Conservation (phyloP, 2,797 vertebrate species). For the Tympanoctomys barrerae region DNA sequence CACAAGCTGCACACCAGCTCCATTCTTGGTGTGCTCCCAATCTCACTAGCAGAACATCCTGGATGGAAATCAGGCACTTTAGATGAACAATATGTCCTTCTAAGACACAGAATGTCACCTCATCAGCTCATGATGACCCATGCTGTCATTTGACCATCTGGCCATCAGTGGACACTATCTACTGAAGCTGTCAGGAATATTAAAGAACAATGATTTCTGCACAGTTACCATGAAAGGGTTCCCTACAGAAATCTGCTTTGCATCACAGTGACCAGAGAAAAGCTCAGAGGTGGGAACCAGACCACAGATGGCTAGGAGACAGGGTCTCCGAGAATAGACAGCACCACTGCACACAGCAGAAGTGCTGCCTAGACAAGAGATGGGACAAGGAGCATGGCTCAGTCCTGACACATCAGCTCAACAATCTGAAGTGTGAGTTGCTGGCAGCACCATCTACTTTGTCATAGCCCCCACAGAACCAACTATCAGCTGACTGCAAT, state of each 20-base stretch:
- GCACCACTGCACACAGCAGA: neutral
- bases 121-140: neutral
- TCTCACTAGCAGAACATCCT: neutral
- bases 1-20: neutral
- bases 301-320: neutral
- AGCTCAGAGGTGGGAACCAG: neutral
- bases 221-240: neutral
- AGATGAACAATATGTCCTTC: neutral
- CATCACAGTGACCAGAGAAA: neutral
- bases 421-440: neutral
- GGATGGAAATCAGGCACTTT: neutral
- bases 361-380: neutral
- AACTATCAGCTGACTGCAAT: neutral
- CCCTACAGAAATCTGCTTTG: neutral
- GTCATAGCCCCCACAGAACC: neutral
- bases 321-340: neutral
- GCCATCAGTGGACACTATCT: neutral
- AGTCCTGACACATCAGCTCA: neutral
- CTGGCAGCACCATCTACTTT: neutral
- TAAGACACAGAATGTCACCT: conserved; percentile 41
- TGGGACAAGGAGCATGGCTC: neutral
- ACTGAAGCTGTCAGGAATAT: neutral
- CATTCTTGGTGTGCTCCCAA: neutral
- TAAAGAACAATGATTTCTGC: neutral
- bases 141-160: neutral